Conservation (phyloP, 2,113 vertebrate species). For the Sialia sialis region DNA sequence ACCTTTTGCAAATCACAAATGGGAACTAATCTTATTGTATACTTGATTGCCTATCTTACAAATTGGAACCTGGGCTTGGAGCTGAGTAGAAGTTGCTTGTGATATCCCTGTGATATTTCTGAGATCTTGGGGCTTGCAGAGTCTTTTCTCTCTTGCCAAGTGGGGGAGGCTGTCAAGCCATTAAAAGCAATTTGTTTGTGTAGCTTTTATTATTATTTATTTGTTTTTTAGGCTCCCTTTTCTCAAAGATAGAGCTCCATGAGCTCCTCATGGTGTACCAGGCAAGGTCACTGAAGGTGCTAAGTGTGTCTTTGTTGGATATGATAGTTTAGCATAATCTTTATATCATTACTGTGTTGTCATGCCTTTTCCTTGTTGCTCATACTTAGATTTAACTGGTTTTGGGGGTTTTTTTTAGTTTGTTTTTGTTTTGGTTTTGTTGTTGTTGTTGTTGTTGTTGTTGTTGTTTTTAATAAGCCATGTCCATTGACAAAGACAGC, state of each 20-base stretch:
- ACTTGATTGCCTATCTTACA: accelerated
- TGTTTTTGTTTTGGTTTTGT: too few species aligned
- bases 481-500: not conserved
- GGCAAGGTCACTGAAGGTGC: not conserved
- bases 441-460: too few species aligned
- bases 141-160: not conserved
- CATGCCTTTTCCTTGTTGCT: not conserved
- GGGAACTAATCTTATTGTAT: not conserved
- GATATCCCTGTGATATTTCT: not conserved
- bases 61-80: not conserved
- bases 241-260: not conserved
- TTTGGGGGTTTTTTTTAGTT: too few species aligned
- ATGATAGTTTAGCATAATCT: not conserved
- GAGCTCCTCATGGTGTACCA: not conserved
- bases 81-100: not conserved
- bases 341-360: not conserved
- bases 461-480: too few species aligned
- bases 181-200: not conserved
- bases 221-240: not conserved
- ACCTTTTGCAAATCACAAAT: not conserved
- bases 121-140: not conserved
- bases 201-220: not conserved
- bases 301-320: not conserved
- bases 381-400: not conserved
- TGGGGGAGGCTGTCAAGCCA: not conserved